These are phyloP conservation scores for Gallinago solitaria DNA, from an alignment of 2,797 vertebrate species.

Conservation along the genomic window DNA sequence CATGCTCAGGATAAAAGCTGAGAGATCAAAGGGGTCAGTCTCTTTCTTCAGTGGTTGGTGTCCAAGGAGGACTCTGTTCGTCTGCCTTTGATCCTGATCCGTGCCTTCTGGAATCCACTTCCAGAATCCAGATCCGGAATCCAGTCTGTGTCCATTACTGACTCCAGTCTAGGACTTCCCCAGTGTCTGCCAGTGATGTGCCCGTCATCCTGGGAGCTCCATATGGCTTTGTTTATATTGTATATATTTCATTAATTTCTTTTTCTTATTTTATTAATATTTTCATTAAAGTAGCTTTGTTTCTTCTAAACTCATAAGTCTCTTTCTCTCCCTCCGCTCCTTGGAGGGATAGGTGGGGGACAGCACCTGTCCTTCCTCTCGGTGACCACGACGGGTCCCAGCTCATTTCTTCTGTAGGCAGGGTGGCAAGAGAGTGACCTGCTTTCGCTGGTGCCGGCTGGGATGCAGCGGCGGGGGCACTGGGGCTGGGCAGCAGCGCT, in stretches of 20 bases:
- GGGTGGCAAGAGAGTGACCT: neutral
- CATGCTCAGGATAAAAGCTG: neutral
- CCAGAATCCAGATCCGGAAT: neutral
- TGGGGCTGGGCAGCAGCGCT: neutral
- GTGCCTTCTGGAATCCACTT: neutral
- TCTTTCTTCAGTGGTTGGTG: neutral
- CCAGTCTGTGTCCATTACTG: neutral
- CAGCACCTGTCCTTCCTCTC: neutral
- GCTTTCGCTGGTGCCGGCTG: neutral
- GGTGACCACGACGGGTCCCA: neutral
- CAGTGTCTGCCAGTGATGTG: neutral
- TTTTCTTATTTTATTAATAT: neutral
- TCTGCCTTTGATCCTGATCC: neutral
- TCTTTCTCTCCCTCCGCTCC: neutral
- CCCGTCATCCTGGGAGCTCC: neutral
- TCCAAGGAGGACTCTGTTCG: neutral
- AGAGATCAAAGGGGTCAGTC: neutral
- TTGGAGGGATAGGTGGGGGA: neutral
- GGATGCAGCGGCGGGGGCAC: neutral
- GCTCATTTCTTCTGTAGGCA: conserved; percentile 23
- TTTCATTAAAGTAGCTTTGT: neutral
- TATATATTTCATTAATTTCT: neutral
- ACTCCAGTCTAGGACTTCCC: neutral
- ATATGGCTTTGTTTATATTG: neutral
- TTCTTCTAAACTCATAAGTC: neutral